Percentiles rank a stretch among this genome's conserved stretches.
Conservation (phyloP, 2,888 invertebrate genomes). For the Electrophaes corylata region DNA sequence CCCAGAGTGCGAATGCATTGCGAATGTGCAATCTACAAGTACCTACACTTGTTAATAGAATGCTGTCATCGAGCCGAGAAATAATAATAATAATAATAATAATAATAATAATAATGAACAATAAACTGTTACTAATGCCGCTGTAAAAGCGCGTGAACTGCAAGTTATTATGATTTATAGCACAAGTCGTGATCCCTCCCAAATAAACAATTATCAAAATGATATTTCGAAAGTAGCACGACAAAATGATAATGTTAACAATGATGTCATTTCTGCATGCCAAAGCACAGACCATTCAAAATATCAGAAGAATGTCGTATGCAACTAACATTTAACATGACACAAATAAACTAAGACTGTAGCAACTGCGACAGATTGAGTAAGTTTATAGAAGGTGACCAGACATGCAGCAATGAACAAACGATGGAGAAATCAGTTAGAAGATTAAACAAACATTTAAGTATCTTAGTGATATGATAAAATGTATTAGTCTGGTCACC, state of each 20-base stretch:
- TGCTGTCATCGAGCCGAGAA: constrained; percentile 29
- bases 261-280: constrained; percentile 82
- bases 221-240: constrained; percentile 58
- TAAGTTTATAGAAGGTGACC: constrained; percentile 73
- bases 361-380: constrained; percentile 63
- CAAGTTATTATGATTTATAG: constrained; percentile 72
- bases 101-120: too few relatives aligned
- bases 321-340: constrained; percentile 63
- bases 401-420: constrained; percentile 81
- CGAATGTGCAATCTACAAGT: constrained; percentile 15
- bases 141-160: constrained; percentile 69
- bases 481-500: constrained; percentile 75
- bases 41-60: constrained; percentile 22
- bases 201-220: constrained; percentile 30
- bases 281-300: constrained; percentile 77
- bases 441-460: constrained; percentile 31
- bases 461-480: constrained; percentile 17
- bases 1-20: constrained; percentile 6
- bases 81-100: too few relatives aligned
- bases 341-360: constrained; percentile 58
- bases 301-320: constrained; percentile 65
- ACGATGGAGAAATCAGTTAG: constrained; percentile 36
- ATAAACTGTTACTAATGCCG: constrained; percentile 76
- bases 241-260: constrained; percentile 58
- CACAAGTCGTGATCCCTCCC: constrained; percentile 62